Conservation (phyloP, 2,888 invertebrate genomes). For the Tinea pellionella region DNA sequence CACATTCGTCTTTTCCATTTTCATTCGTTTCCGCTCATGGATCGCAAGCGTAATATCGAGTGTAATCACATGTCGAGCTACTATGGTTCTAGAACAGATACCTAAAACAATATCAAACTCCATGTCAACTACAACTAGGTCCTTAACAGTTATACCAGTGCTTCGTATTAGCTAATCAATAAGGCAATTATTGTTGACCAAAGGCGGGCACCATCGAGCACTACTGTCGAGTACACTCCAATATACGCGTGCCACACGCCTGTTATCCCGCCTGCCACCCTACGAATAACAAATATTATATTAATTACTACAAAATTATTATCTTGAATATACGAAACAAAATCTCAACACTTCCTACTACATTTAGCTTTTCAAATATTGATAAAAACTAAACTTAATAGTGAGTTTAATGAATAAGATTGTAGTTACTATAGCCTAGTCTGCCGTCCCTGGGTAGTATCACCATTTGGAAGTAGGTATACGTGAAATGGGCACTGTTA, state of each 20-base stretch:
- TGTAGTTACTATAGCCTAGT: no score
- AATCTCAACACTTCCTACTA: no score
- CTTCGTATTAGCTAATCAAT: constrained; percentile 24
- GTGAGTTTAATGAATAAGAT: no score
- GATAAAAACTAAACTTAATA: no score
- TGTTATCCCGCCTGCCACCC: not conserved
- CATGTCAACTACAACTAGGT: not conserved
- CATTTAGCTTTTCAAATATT: no score
- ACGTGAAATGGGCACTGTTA: no score
- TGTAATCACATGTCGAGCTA: no score
- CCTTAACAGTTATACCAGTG: not conserved
- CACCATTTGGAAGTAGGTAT: no score
- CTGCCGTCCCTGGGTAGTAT: no score
- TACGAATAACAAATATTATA: not conserved
- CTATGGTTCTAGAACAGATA: not conserved
- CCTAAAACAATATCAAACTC: not conserved
- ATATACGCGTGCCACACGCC: not conserved
- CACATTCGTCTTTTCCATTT: no score
- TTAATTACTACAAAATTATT: constrained; percentile 3
- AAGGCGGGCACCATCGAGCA: not conserved
- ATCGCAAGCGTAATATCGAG: no score
- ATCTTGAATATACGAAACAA: not conserved
- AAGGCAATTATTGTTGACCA: constrained; percentile 33
- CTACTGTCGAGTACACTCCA: constrained; percentile 2
- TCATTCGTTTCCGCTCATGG: no score